Conservation (phyloP, 2,888 invertebrate species). For the Pheosia tremula region DNA sequence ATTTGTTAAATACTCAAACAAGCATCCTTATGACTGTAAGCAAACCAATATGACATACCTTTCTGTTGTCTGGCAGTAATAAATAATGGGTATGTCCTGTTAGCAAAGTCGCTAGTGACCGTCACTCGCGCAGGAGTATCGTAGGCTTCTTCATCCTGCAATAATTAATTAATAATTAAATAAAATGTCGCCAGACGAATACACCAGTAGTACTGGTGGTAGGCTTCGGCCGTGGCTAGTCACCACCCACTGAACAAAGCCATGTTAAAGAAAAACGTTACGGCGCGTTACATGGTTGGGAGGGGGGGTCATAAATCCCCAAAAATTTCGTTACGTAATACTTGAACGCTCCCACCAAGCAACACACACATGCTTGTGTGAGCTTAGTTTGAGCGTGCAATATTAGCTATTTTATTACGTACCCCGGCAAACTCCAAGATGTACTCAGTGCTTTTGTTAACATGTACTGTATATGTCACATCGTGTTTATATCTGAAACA, state of each 20-base stretch:
- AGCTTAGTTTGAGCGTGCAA: not conserved
- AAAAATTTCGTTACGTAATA: too few species aligned
- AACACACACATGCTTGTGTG: too few species aligned
- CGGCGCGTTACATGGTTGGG: too few species aligned
- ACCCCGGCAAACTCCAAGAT: slow-evolving; percentile 81
- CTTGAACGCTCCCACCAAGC: too few species aligned
- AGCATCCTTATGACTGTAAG: too few species aligned
- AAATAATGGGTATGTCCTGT: slow-evolving; percentile 86
- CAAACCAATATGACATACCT: slow-evolving; percentile 43
- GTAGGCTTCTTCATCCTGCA: slow-evolving; percentile 56
- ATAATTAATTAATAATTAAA: not conserved
- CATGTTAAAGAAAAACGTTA: too few species aligned
- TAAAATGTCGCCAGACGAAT: too few species aligned
- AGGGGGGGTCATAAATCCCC: too few species aligned
- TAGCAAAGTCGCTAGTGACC: slow-evolving; percentile 78
- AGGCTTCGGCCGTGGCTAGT: too few species aligned
- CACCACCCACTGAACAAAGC: too few species aligned
- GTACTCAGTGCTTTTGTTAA: slow-evolving; percentile 75
- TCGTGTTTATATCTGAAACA: slow-evolving; percentile 73
- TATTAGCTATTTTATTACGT: slow-evolving; percentile 31
- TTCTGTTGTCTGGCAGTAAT: slow-evolving; percentile 90
- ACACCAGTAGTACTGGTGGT: too few species aligned
- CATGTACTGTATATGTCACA: slow-evolving; percentile 61
- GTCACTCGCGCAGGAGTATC: slow-evolving; percentile 77
- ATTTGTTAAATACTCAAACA: too few species aligned